Conservation (phyloP, 2,113 vertebrate species). For the Misgurnus mizolepis region DNA sequence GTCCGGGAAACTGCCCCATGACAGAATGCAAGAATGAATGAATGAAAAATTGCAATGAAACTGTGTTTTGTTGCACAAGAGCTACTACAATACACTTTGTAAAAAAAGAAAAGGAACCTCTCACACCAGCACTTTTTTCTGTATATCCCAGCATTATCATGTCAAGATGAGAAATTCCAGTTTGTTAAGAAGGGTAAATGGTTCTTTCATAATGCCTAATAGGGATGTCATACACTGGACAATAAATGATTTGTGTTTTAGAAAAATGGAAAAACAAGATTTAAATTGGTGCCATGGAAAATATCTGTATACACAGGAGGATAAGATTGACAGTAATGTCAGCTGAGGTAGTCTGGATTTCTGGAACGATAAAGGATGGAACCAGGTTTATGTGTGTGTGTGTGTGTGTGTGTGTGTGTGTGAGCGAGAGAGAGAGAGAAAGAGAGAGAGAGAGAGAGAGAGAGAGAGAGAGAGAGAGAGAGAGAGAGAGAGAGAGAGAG, state of each 20-base stretch:
- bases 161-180: conserved; percentile 54
- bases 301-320: conserved; percentile 63
- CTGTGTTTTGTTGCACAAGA: neutral
- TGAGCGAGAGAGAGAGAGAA: neutral
- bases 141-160: conserved; percentile 33
- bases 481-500: conserved; percentile 10
- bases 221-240: conserved; percentile 19
- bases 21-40: neutral
- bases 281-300: conserved; percentile 63
- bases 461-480: conserved; percentile 7
- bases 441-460: conserved; percentile 26
- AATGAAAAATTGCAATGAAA: neutral
- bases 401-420: too few relatives aligned
- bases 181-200: conserved; percentile 41
- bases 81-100: neutral
- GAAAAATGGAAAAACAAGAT: conserved; percentile 45
- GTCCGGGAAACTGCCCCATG: too few relatives aligned
- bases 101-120: neutral
- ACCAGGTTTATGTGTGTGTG: conserved; percentile 22
- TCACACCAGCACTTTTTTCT: neutral
- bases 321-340: conserved; percentile 67
- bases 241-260: conserved; percentile 38
- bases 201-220: conserved; percentile 25
- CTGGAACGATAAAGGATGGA: conserved; percentile 46
- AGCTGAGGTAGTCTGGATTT: conserved; percentile 60